Percentiles rank a stretch among this genome's conserved stretches.
These are phyloP conservation scores for Falco punctatus DNA, from an alignment of 2,113 vertebrate genomes.

Conservation along the genomic window DNA sequence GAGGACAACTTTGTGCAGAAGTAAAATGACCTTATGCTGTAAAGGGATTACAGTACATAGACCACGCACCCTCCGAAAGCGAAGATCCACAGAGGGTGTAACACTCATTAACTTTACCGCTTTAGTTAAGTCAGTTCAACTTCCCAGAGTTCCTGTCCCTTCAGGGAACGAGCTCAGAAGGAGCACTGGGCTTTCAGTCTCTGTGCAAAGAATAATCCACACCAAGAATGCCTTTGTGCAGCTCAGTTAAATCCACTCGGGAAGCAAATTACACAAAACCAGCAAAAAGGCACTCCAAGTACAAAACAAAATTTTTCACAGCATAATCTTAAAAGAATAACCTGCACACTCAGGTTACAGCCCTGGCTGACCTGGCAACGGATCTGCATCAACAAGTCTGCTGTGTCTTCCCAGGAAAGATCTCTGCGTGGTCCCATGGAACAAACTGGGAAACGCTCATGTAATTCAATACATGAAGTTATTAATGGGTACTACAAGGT, in stretches of 20 bases:
- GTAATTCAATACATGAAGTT: neutral
- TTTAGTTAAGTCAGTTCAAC: neutral
- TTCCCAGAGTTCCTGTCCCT: neutral
- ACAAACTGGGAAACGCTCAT: neutral
- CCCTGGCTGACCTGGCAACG: neutral
- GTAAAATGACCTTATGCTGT: neutral
- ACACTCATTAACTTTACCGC: neutral
- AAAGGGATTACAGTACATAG: neutral
- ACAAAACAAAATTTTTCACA: neutral
- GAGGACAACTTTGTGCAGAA: neutral
- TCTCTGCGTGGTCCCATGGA: neutral
- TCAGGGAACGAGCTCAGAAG: neutral
- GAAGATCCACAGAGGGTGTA: neutral
- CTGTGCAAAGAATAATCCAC: neutral
- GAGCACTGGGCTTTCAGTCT: neutral
- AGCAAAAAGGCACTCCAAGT: neutral
- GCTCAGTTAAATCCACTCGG: neutral
- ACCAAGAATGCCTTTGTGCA: neutral
- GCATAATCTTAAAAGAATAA: neutral
- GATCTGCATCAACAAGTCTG: neutral
- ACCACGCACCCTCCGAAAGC: neutral
- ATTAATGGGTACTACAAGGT: rapidly evolving
- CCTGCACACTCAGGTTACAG: neutral
- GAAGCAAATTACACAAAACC: neutral
- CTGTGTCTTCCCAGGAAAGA: neutral